Evolutionary conservation across 2,888 invertebrate genomes (phyloP).

Genomic region (Pyrrhia umbra): DNA sequence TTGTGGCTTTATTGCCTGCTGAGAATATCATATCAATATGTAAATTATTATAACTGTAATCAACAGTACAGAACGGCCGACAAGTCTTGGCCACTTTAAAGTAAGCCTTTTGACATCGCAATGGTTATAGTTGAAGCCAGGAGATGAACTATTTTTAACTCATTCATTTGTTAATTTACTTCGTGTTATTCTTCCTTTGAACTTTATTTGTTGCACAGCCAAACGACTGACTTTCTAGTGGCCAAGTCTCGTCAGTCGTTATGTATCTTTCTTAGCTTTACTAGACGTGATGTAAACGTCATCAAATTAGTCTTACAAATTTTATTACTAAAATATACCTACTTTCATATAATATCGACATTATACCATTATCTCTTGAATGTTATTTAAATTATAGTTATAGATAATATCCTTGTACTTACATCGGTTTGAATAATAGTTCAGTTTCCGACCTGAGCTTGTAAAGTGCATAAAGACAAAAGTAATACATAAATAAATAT

Average conservation of each 20-base stretch:
- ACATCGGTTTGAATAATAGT: constrained; percentile 39
- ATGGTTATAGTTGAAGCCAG: not conserved
- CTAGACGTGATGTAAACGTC: constrained; percentile 8
- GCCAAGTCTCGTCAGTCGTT: not conserved
- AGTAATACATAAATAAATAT: constrained; percentile 77
- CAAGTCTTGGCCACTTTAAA: not conserved
- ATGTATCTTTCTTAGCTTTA: not conserved
- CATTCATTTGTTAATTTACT: no score
- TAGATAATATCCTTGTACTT: constrained; percentile 40
- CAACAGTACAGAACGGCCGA: not conserved
- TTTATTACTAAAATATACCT: constrained; percentile 28
- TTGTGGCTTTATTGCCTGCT: constrained; percentile 38
- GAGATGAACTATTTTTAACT: not conserved
- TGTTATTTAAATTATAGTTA: constrained; percentile 38
- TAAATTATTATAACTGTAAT: constrained; percentile 35
- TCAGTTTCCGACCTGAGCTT: constrained; percentile 48
- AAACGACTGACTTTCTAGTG: no score
- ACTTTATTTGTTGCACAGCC: no score
- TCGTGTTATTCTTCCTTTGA: no score
- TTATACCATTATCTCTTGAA: constrained; percentile 9
- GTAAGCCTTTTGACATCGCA: not conserved
- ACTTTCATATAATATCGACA: constrained; percentile 18
- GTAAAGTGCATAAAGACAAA: constrained; percentile 74
- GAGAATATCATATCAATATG: constrained; percentile 50
- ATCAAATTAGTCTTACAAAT: constrained; percentile 14